Conservation (phyloP, 2,113 vertebrate genomes). For the Ascaphus truei region DNA sequence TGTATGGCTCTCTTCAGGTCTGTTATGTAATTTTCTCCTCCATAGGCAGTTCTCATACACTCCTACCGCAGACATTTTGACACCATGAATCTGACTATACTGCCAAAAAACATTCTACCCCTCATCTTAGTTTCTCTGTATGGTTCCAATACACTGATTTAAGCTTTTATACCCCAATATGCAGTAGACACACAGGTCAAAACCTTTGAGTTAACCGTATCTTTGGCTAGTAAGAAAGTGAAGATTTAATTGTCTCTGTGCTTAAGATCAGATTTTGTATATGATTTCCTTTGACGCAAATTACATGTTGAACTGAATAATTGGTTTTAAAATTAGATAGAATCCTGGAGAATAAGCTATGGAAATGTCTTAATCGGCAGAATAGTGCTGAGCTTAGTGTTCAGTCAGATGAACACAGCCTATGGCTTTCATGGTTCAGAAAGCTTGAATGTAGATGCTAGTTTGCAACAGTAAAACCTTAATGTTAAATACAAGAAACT, state of each 20-base stretch:
- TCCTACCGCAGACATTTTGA: background rate
- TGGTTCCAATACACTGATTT: background rate
- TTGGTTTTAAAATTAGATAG: background rate
- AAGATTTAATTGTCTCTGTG: background rate
- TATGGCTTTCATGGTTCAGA: background rate
- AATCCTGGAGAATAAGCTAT: conserved; percentile 7
- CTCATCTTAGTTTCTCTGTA: background rate
- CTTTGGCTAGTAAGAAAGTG: background rate
- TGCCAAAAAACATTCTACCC: background rate
- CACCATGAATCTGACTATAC: background rate
- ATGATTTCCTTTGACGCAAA: background rate
- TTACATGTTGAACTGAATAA: conserved; percentile 24
- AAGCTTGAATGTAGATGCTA: background rate
- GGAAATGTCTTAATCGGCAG: conserved; percentile 1
- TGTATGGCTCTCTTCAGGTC: background rate
- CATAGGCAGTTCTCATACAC: background rate
- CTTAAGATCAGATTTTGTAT: background rate
- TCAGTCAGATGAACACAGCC: background rate
- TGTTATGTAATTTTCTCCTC: conserved; percentile 4
- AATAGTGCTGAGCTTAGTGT: background rate
- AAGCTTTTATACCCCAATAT: background rate
- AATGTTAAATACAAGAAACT: background rate
- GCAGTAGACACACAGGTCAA: background rate
- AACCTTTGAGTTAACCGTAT: background rate
- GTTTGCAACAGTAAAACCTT: background rate